Base-by-base conservation (phyloP, 2,797 vertebrate species). In the Centroberyx gerrardi region DNA sequence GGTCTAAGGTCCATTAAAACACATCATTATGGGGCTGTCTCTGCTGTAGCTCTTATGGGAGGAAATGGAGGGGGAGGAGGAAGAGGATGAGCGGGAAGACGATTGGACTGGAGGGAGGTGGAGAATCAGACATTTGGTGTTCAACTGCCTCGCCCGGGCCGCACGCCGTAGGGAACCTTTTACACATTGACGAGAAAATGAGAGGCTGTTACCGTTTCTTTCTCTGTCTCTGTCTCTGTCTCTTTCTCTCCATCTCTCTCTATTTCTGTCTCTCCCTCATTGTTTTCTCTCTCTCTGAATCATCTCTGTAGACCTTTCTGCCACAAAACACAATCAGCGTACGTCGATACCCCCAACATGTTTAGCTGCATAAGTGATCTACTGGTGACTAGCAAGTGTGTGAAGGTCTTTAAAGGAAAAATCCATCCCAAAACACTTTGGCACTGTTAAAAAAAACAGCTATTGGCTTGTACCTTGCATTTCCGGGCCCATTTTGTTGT, bases 1-100 rank as follows among this genome's bases (percentile, higher is more conserved):
- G 69, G 83, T 85, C 74, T 62, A 59, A 76, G 67, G 67, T 74
- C 78, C 78, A 82, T 87, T 88, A 85, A 82, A 85, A 81, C 49
- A 33, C 78, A 86, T 86, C 86, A 90, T 87, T 82, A 82, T 53
- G 51, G 70, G 33, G 13, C 62, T 61, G 55, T 73, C 72, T 77
- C 75, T 61, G 82, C 74, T 75, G 72, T 55, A 48, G 59, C 44
- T 81, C 68, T 59, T 38, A 64, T 49, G 60, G 63, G 67, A 78
- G 69, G 40, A 59, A 67, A 66, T 55, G 66, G 22, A 14, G 52
- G 4, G 53, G 44, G 53, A 17, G 29, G 8, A 12, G 48, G 33
- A 62, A 31, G 74, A 71, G 51, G 55, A 54, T 62, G 64, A 65
- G 53, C 58, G 67, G 10, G 62, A 46, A 40, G 72, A 73, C 59